Evolutionary conservation across 1,140 invertebrate genomes (phyloP).

Genomic region (Aphis gossypii): DNA sequence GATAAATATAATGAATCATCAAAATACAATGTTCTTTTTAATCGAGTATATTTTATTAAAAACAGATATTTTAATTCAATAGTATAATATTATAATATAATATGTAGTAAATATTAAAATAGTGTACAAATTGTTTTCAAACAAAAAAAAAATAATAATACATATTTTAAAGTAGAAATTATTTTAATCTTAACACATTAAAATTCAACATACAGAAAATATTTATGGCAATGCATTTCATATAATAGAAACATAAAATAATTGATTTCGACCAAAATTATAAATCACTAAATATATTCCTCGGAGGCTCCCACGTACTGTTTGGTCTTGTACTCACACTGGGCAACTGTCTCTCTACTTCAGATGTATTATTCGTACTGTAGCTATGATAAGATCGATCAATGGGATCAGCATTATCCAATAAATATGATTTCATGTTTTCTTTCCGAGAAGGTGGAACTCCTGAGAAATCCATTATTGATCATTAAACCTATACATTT

Average conservation of each 20-base stretch:
- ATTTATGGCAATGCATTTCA: neutral
- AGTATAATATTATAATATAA: neutral
- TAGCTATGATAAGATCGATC: conserved; percentile 52
- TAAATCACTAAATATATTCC: conserved; percentile 52
- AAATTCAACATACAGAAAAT: conserved; percentile 2
- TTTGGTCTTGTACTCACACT: conserved; percentile 47
- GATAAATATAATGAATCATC: neutral
- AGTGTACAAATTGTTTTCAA: neutral
- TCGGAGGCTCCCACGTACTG: conserved; percentile 28
- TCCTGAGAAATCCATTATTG: neutral
- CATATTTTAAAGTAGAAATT: neutral
- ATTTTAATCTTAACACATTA: neutral
- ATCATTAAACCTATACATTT: neutral
- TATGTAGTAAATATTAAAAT: neutral
- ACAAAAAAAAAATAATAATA: neutral
- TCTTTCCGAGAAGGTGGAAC: conserved; percentile 40
- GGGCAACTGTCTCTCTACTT: conserved; percentile 26
- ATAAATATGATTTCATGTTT: conserved; percentile 55
- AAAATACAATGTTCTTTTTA: neutral
- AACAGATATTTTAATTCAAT: neutral
- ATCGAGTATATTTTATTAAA: conserved; percentile 21
- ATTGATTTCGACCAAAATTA: neutral
- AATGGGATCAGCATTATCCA: conserved; percentile 50
- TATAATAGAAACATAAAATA: neutral
- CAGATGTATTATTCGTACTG: neutral